Base-by-base conservation (phyloP, 2,797 vertebrate genomes). In the Steatocranus sp. region DNA sequence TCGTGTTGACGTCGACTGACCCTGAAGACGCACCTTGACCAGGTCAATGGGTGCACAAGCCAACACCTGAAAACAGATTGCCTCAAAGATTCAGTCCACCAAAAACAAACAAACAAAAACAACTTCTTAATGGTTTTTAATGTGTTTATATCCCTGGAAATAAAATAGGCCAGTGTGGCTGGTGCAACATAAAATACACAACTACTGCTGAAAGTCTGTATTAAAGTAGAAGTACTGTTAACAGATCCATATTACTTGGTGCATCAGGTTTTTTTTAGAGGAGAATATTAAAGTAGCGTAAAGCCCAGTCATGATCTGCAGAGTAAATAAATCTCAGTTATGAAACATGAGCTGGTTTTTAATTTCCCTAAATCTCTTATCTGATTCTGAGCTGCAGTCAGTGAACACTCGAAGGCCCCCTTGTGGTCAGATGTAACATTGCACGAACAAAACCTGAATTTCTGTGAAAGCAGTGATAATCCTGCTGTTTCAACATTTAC, bases 21-120 rank as follows among this genome's bases (percentile, higher is more conserved):
- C 96, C 94, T 98, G 97, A n/a, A 98, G 92, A 12, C 97, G 96
- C 70, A 97, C 97, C 92, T 98, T 97, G 87, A 97, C 95, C 91
- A 98, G 94, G 91, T 97, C 97, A 6, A 96, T 90, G 5, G 97
- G 97, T 15, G 95, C 96, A 53, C 85, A 87, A 63, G 94, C 91
- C 77, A 92, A 88, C 68, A 97, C 93, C 97, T 98, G 91, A 48
- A 53, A 58, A 46, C 41, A 89, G 46, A 80, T 36, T 10, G 43
- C 15, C 43, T n/a, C 4, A 48, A 48, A 73, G 3, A n/a, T 11
- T 73, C 23, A 73, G 68, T 48, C 43, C 43, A 48, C 41, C 43
- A n/a, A 73, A 8, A 41, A 41, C 56, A 61, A 34, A 61, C 30
- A 34, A 34, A 61, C 10, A 61, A 34, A 61, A 34, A 36, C 56